Conservation (phyloP, 2,113 vertebrate species). For the Mustelus asterias region DNA sequence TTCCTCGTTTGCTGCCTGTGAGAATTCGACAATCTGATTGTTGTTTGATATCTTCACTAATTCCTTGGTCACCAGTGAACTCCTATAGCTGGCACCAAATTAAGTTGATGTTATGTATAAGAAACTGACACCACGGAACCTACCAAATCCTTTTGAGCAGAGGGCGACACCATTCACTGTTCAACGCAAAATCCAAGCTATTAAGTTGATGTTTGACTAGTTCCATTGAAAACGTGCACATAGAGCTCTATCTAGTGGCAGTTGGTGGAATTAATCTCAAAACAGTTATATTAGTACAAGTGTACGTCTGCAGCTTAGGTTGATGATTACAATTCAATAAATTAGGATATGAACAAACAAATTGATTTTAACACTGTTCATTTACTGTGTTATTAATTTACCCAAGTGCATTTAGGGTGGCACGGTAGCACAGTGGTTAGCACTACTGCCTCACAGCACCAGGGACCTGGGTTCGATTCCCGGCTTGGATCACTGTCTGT, state of each 20-base stretch:
- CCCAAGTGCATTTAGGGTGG: neutral
- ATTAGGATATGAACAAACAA: neutral
- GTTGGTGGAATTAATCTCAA: neutral
- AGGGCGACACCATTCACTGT: neutral
- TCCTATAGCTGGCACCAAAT: neutral
- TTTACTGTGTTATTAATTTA: neutral
- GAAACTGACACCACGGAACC: neutral
- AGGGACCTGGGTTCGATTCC: no score
- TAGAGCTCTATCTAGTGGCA: conserved; percentile 15
- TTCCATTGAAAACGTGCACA: neutral
- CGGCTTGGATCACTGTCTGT: no score
- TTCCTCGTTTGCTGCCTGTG: neutral
- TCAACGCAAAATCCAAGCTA: neutral
- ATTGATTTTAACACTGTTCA: neutral
- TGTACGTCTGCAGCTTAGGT: neutral
- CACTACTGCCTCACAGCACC: no score
- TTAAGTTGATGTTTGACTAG: neutral
- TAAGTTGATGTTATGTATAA: neutral
- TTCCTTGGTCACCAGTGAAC: neutral
- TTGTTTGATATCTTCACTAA: neutral
- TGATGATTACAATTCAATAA: neutral
- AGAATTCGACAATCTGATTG: neutral
- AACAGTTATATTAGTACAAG: neutral
- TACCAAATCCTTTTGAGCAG: neutral
- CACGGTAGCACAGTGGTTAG: no score